Base-by-base conservation (phyloP, 2,797 vertebrate genomes). In the Pseudochirops corinnae region DNA sequence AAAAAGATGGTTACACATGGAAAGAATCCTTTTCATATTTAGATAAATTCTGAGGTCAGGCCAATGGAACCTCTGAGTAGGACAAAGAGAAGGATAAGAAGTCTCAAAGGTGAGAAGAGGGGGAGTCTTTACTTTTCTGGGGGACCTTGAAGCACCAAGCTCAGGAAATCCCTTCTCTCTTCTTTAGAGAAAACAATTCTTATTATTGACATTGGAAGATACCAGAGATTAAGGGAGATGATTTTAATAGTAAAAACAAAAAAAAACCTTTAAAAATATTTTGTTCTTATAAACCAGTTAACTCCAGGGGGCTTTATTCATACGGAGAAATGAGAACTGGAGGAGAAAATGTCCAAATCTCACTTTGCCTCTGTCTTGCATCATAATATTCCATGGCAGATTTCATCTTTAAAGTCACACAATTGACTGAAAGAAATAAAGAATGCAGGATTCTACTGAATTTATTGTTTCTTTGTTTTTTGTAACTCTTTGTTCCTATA, bases 181-280 rank as follows among this genome's bases (percentile, higher is more conserved):
- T 21, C 6, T 18, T 39, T 74, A 21, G 16, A 39, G n/a, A 39
- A 74, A 39, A 6, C 39, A 39, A 39, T 74, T 74, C 5, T 74
- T 74, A 39, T 74, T 74, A 74, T 4, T 74, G 67, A n/a, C 16
- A 21, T 21, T 62, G n/a, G 5, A 39, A 74, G 18, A 6, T 14
- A n/a, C 5, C 29, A n/a, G 5, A n/a, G 33, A 39, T 74, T 74
- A 74, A 74, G 60, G 60, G 18, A 95, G 91, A 74, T 93, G 3
- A 26, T 91, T 95, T 93, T 50, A n/a, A 90, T 67, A 97, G 56
- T 91, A 94, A 87, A 96, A 96, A 9, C 90, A 52, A 55, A 55
- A 55, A 55, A 55, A 55, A n/a, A n/a, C n/a, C 6, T 56, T 5
- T 13, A 94, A 94, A 93, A 92, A 90, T 6, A 67, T 24, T 60